These are phyloP conservation scores for Danio rerio DNA, from an alignment of 2,113 vertebrate species.

Conservation along the genomic window GRCz12tu NC_133184.1:41020501-41021000, in stretches of 20 bases:
- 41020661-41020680: neutral
- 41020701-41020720: constrained; percentile 2
- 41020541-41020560: constrained; percentile 7
- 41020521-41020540: constrained; percentile 3
- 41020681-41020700: constrained; percentile 1
- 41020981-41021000: constrained; percentile 35
- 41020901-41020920: constrained; percentile 41
- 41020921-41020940: constrained; percentile 32
- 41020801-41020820: neutral
- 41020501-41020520: neutral
- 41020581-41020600: neutral
- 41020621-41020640: neutral
- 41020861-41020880: constrained; percentile 32
- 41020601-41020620: neutral
- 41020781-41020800: neutral
- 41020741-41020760: neutral
- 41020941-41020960: constrained; percentile 32
- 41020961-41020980: constrained; percentile 14
- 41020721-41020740: neutral
- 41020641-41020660: neutral
- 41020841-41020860: constrained; percentile 7
- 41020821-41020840: constrained; percentile 28
- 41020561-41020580: too few relatives aligned
- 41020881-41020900: constrained; percentile 50
- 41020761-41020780: constrained; percentile 15